These are phyloP conservation scores for Apus apus DNA, from an alignment of 2,113 vertebrate species.

Conservation along the genomic window DNA sequence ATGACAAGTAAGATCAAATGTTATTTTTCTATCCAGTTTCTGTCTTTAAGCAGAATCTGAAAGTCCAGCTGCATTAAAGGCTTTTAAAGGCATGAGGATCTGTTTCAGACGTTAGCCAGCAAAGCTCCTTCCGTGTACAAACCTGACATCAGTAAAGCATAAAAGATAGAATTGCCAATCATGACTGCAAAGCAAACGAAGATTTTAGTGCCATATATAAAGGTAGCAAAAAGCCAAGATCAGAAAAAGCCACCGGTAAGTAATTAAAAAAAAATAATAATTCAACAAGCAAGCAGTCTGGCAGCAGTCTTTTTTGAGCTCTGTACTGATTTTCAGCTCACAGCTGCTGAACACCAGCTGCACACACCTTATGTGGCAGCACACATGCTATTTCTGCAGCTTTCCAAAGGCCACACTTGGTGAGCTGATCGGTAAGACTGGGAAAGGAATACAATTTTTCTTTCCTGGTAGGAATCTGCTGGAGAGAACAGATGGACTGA, in stretches of 20 bases:
- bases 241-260: neutral
- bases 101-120: neutral
- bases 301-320: neutral
- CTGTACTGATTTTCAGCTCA: neutral
- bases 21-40: neutral
- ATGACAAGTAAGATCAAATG: accelerated
- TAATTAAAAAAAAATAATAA: neutral
- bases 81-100: neutral
- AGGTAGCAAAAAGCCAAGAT: neutral
- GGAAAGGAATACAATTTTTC: neutral
- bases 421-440: neutral
- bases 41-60: neutral
- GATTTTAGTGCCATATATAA: neutral
- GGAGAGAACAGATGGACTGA: neutral
- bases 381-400: neutral
- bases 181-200: neutral
- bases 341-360: slow-evolving; percentile 38
- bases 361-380: neutral
- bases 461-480: too few species aligned
- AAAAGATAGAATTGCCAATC: neutral
- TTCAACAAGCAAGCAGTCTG: neutral
- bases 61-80: neutral
- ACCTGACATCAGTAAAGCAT: neutral
- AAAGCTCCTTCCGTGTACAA: neutral
- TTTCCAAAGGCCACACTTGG: neutral